These are phyloP conservation scores for Trissonchulus sp. DNA, from an alignment of 2,888 invertebrate genomes.

Conservation along the genomic window DNA sequence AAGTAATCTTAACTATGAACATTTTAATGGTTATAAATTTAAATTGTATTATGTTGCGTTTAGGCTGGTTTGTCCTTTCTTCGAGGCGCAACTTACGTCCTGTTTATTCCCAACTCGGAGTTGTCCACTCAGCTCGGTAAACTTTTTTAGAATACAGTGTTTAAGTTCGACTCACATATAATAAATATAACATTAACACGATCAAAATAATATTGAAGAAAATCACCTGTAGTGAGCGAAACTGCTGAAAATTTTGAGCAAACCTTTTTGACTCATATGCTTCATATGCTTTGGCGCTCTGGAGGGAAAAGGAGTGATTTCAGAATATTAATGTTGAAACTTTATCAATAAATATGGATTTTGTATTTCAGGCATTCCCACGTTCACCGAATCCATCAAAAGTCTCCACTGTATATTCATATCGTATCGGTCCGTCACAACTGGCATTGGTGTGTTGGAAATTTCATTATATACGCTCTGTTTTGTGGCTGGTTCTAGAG, in stretches of 20 bases:
- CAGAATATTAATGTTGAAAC: not conserved
- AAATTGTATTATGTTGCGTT: not conserved
- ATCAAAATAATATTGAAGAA: no score
- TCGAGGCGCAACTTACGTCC: conserved; percentile 5
- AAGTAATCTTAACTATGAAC: no score
- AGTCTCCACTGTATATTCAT: conserved; percentile 23
- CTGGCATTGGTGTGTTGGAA: conserved; percentile 24
- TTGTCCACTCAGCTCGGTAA: conserved; percentile 26
- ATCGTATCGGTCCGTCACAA: conserved; percentile 24
- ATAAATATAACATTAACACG: no score
- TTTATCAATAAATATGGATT: not conserved
- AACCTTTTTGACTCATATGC: no score
- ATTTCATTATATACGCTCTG: not conserved
- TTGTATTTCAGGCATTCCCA: conserved; percentile 28
- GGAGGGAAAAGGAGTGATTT: no score
- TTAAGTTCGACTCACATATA: no score
- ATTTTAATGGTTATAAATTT: no score
- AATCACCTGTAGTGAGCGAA: no score
- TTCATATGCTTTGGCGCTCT: no score
- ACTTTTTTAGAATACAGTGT: not conserved
- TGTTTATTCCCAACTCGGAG: conserved; percentile 16
- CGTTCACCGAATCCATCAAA: not conserved
- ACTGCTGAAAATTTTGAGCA: no score
- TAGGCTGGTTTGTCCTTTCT: conserved; percentile 24
- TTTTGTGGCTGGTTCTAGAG: not conserved